Conservation (phyloP, 30 jellyfish, hydroid and myxozoan genomes). For the Rhopilema esculentum region DNA sequence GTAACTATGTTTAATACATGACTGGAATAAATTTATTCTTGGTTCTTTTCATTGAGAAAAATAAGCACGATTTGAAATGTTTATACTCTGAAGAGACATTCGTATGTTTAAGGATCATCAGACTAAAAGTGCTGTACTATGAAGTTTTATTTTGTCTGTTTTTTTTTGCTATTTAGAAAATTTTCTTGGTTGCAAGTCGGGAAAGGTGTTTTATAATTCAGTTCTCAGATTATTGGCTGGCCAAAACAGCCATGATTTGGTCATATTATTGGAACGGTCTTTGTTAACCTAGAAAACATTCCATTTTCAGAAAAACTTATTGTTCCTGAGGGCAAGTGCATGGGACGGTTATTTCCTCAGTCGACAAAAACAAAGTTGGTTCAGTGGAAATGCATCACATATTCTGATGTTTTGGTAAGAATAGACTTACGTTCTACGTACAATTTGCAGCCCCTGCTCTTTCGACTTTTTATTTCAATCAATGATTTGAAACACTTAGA, state of each 20-base stretch:
- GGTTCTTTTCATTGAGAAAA: no score
- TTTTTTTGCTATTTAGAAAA: neutral
- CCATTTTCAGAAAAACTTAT: constrained; percentile 26
- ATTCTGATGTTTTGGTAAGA: constrained; percentile 38
- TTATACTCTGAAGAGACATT: neutral
- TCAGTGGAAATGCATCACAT: constrained; percentile 55
- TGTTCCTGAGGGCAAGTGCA: constrained; percentile 20
- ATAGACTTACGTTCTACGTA: no score
- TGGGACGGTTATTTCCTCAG: constrained; percentile 17
- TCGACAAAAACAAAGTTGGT: constrained; percentile 11
- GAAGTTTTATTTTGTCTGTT: neutral
- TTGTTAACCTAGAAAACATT: no score
- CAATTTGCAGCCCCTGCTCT: no score
- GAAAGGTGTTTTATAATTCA: no score
- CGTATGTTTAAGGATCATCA: neutral
- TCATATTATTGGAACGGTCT: no score
- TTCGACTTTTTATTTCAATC: no score
- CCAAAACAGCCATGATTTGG: no score
- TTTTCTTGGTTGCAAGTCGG: neutral
- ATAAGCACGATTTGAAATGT: no score
- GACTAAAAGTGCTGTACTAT: neutral
- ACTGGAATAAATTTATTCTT: no score
- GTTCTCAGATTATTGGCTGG: no score
- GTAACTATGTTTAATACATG: neutral
- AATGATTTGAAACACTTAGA: no score